These are phyloP conservation scores for Lepidocyrtoides sp. DNA, from an alignment of 2,888 invertebrate genomes.

Conservation along the genomic window DNA sequence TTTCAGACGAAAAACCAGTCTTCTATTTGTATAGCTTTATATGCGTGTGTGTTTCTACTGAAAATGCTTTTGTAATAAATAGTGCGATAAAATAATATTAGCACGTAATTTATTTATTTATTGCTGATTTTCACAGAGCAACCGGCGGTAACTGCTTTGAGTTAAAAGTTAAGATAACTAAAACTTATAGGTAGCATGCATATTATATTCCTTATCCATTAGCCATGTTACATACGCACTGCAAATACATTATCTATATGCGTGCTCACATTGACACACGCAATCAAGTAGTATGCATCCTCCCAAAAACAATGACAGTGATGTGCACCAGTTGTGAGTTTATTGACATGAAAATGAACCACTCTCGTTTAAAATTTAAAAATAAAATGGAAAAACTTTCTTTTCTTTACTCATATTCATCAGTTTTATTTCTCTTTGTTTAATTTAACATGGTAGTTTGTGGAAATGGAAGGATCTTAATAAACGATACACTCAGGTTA, in stretches of 20 bases:
- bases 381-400: slow-evolving; percentile 37
- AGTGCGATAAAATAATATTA: not conserved
- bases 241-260: not conserved
- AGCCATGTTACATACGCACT: not conserved
- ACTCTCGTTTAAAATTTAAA: slow-evolving; percentile 30
- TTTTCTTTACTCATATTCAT: not conserved
- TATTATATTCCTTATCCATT: too few species aligned
- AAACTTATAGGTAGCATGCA: too few species aligned
- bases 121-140: too few species aligned
- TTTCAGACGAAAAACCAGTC: not conserved
- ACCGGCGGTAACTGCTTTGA: too few species aligned
- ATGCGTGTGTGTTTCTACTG: not conserved
- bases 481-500: too few species aligned
- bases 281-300: too few species aligned
- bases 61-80: not conserved
- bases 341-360: slow-evolving; percentile 37
- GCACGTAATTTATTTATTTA: not conserved
- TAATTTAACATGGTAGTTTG: too few species aligned
- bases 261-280: not conserved
- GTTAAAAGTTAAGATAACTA: too few species aligned
- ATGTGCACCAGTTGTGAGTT: slow-evolving; percentile 12
- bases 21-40: not conserved
- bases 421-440: too few species aligned
- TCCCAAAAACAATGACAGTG: slow-evolving; percentile 18
- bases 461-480: too few species aligned